Conservation (phyloP, 1,140 invertebrate genomes). For the Apis florea region DNA sequence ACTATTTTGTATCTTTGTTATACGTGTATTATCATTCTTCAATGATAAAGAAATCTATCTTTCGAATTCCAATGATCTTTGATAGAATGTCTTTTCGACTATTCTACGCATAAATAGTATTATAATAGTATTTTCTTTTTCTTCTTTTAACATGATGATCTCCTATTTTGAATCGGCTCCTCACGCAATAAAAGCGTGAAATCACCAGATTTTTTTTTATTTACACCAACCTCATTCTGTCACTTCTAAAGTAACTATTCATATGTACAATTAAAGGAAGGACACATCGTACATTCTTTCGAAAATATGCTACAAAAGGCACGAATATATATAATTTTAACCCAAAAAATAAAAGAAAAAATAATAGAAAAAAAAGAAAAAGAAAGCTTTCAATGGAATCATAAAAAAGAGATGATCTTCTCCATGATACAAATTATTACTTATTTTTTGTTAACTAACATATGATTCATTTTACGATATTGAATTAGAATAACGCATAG, state of each 20-base stretch:
- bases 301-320: constrained; percentile 57
- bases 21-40: constrained; percentile 49
- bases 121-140: constrained; percentile 29
- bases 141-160: constrained; percentile 57
- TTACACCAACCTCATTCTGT: constrained; percentile 66
- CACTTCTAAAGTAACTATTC: constrained; percentile 59
- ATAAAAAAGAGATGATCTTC: not conserved
- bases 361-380: not conserved
- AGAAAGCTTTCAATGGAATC: not conserved
- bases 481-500: not conserved
- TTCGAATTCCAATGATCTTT: constrained; percentile 56
- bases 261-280: constrained; percentile 68
- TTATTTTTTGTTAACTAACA: not conserved
- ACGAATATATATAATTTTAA: not conserved
- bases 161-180: constrained; percentile 29
- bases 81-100: constrained; percentile 68
- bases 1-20: constrained; percentile 62
- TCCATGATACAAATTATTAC: not conserved
- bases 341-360: not conserved
- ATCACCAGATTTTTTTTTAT: constrained; percentile 54
- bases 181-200: constrained; percentile 41
- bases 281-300: constrained; percentile 21
- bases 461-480: not conserved
- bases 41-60: constrained; percentile 59
- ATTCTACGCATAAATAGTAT: constrained; percentile 69